Conservation (phyloP, 2,797 vertebrate species). For the Brachyrhaphis roseni region DNA sequence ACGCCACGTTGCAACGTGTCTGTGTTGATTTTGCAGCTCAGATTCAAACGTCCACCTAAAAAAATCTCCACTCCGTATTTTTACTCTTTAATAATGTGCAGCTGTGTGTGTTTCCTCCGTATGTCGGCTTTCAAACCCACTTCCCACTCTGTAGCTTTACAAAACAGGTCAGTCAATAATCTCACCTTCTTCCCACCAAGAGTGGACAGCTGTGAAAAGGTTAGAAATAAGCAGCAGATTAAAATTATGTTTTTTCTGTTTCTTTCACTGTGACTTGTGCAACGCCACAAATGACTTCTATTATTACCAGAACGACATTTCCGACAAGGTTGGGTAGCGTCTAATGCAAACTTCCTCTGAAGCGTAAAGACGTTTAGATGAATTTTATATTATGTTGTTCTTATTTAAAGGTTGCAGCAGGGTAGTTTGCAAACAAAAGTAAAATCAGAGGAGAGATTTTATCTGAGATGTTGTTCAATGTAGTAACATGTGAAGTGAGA, state of each 20-base stretch:
- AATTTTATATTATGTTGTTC: not conserved
- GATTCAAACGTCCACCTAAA: not conserved
- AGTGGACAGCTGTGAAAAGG: not conserved
- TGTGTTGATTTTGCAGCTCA: too few species aligned
- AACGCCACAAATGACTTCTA: not conserved
- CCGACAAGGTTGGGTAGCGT: not conserved
- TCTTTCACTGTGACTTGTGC: not conserved
- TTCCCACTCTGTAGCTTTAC: not conserved
- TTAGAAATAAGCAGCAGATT: not conserved
- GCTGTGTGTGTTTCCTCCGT: not conserved
- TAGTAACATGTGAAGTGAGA: constrained; percentile 4
- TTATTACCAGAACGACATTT: not conserved
- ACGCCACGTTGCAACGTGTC: too few species aligned
- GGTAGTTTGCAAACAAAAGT: not conserved
- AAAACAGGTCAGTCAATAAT: not conserved
- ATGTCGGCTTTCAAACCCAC: not conserved
- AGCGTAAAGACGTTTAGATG: not conserved
- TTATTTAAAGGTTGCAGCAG: not conserved
- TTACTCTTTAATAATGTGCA: not conserved
- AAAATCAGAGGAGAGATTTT: not conserved
- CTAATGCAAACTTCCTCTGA: not conserved
- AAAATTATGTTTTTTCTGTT: not conserved
- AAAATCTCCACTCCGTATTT: not conserved
- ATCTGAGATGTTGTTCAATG: not conserved
- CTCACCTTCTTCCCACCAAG: not conserved